Evolutionary conservation across 2,888 invertebrate species (phyloP), one percentile per base, ranked within the genome.

Genomic region (Acronicta alni): DNA sequence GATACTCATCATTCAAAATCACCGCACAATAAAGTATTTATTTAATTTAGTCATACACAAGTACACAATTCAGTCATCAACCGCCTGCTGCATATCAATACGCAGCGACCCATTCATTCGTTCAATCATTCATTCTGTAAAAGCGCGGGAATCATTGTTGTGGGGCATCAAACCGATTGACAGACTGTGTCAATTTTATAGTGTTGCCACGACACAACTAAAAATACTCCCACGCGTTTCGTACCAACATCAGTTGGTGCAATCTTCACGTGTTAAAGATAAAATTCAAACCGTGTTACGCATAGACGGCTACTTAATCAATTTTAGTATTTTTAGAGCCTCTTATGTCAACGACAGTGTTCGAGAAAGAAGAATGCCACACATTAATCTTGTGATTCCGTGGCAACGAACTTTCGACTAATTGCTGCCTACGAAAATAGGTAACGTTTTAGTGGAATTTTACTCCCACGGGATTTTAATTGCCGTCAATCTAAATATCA

Each of bases 31-130:
- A 65, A 53, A 66, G 67, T 76, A 70, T 77, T 75, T 78, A 73
- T 80, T 79, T 82, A 83, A 81, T 81, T 80, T 74, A 79, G 80
- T 80, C 78, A 74, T 74, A 72, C 75, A 79, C 67, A 67, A 66
- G 37, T 51, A 67, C 67, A 68, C 55, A 75, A 72, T 75, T 72
- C 75, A 63, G 74, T 71, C 77, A 79, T 80, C 83, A 80, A 69
- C 80, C 83, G 77, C 84, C 82, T 81, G 80, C 77, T 47, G 82
- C 67, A 77, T 68, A 64, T 67, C 59, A 62, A 70, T 69, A 67
- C 71, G 61, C 60, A 66, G 54, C 64, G 70, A 75, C 72, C 57
- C 74, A 83, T 81, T 82, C 81, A 81, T 60, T 75, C 82, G 76
- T 76, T 84, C 82, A 76, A 76, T 80, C 82, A 69, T 74, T 80